These are phyloP conservation scores for Panagrolaimus sp. DNA, from an alignment of 1,140 invertebrate species.

Conservation along the genomic window DNA sequence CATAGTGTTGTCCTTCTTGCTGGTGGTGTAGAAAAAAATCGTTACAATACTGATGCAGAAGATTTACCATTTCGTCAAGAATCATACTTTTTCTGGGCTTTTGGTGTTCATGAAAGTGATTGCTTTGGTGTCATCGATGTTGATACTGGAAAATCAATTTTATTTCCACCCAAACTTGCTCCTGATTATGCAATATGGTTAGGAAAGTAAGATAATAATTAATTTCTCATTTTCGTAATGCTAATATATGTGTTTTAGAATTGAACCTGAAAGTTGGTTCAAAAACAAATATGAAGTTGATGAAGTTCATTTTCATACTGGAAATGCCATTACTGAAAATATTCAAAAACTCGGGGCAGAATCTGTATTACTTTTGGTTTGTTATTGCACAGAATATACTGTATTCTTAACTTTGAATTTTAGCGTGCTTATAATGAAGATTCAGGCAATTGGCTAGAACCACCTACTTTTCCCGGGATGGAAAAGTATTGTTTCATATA, in stretches of 20 bases:
- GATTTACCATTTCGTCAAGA: conserved; percentile 56
- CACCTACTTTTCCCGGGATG: conserved; percentile 29
- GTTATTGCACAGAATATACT: neutral
- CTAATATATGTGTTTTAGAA: conserved; percentile 40
- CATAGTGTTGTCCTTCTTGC: conserved; percentile 41
- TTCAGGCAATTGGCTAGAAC: conserved; percentile 41
- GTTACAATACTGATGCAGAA: conserved; percentile 55
- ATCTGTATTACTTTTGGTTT: conserved; percentile 40
- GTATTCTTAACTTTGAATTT: conserved; percentile 17
- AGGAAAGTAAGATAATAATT: conserved; percentile 42
- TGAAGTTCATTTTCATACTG: conserved; percentile 51
- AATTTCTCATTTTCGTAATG: neutral
- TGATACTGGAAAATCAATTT: conserved; percentile 37
- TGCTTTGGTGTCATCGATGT: conserved; percentile 49
- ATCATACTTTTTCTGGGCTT: conserved; percentile 58
- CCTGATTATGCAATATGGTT: conserved; percentile 53
- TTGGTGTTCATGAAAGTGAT: conserved; percentile 55
- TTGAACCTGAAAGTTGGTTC: conserved; percentile 50
- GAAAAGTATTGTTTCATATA: conserved; percentile 7
- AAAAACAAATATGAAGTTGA: conserved; percentile 54
- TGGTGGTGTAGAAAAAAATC: conserved; percentile 48
- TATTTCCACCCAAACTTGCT: conserved; percentile 50
- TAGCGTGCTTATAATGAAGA: conserved; percentile 42
- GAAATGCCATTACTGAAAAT: conserved; percentile 25
- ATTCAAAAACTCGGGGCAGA: conserved; percentile 31